A percentile compares a stretch with the other conserved stretches of the same genome.
phyloP scores from a whole-genome alignment of 2,113 vertebrate species.

The Agapornis roseicollis region DNA sequence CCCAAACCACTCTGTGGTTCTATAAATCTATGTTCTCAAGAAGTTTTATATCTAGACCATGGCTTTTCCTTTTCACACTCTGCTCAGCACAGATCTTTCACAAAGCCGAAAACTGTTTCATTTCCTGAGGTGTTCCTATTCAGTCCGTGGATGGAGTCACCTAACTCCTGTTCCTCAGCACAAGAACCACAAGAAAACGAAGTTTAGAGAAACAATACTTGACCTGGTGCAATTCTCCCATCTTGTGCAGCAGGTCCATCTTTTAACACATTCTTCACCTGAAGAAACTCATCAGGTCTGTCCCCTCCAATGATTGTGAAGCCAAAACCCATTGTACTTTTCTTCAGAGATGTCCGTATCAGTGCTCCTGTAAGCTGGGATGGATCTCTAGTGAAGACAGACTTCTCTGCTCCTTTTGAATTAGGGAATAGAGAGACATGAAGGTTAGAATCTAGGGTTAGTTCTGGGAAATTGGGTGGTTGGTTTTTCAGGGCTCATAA shows the following conservation, averaged over 20 bases:
- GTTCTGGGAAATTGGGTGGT: neutral
- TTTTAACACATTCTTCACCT: slow-evolving; percentile 94
- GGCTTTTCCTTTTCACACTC: neutral
- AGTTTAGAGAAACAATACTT: neutral
- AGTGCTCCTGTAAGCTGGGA: slow-evolving; percentile 88
- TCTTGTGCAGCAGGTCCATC: slow-evolving; percentile 94
- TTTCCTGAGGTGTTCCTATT: neutral
- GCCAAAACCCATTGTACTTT: slow-evolving; percentile 93
- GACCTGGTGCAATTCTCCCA: slow-evolving; percentile 93
- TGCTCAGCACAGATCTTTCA: neutral
- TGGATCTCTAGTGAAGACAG: slow-evolving; percentile 90
- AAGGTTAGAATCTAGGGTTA: neutral
- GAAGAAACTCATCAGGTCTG: slow-evolving; percentile 94
- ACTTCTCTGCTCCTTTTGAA: slow-evolving; percentile 68
- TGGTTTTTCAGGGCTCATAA: neutral
- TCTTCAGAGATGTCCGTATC: slow-evolving; percentile 86
- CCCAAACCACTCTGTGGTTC: neutral
- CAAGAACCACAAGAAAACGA: neutral
- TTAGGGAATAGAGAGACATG: neutral
- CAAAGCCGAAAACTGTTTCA: neutral
- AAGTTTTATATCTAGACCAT: neutral
- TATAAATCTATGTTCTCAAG: neutral
- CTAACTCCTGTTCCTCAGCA: neutral
- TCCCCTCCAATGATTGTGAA: slow-evolving; percentile 99
- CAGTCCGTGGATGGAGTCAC: neutral